These are phyloP conservation scores for Pteropus rufus DNA, from an alignment of 2,797 vertebrate genomes.

Conservation along the genomic window DNA sequence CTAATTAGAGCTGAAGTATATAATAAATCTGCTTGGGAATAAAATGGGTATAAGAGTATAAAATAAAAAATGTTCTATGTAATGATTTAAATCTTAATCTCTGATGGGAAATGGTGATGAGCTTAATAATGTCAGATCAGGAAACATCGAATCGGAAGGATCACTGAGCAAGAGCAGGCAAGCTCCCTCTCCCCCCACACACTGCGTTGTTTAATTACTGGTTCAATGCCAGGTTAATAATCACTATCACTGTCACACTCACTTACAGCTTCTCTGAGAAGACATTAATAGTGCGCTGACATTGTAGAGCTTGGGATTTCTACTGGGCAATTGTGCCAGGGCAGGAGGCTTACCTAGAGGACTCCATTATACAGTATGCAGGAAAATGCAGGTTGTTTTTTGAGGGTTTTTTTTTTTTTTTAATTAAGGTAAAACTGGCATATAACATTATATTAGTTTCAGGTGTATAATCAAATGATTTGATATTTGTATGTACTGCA, in stretches of 20 bases:
- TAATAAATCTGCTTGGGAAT: not conserved
- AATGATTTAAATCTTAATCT: not conserved
- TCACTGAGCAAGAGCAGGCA: not conserved
- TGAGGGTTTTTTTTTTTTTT: not conserved
- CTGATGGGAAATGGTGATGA: not conserved
- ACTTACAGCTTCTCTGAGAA: constrained; percentile 16
- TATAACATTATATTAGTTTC: not conserved
- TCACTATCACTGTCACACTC: constrained; percentile 6
- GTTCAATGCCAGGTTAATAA: constrained; percentile 42
- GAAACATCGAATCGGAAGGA: not conserved
- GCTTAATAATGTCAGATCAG: not conserved
- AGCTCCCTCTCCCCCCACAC: accelerated
- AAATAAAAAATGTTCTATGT: not conserved
- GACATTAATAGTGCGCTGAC: not conserved
- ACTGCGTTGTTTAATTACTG: not conserved
- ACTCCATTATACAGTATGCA: not conserved
- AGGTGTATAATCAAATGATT: not conserved
- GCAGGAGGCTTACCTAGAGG: not conserved
- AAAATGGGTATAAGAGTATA: not conserved
- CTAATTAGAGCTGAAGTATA: not conserved
- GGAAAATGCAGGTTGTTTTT: not conserved
- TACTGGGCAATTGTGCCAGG: not conserved
- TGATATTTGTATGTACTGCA: not conserved
- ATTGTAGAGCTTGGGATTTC: not conserved
- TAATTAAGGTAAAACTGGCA: not conserved